Evolutionary conservation across 2,888 invertebrate genomes (phyloP).

Genomic region (Morpho achilles): DNA sequence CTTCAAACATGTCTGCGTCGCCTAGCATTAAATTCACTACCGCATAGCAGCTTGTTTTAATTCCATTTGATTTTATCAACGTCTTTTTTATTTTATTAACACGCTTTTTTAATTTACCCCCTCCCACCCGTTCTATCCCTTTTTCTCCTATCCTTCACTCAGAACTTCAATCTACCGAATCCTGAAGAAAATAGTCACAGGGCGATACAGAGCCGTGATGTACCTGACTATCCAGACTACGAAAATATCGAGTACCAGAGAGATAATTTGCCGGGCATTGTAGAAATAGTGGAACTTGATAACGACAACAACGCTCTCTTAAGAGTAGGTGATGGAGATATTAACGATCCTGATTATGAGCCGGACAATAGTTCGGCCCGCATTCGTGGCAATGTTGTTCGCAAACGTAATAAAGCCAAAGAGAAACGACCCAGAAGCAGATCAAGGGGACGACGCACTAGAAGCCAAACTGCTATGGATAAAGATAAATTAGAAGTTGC

Average conservation of each 20-base stretch:
- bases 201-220: conserved; percentile 51
- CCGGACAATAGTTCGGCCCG: conserved; percentile 48
- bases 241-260: conserved; percentile 59
- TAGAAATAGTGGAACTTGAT: conserved; percentile 63
- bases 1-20: conserved; percentile 54
- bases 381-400: conserved; percentile 57
- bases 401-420: conserved; percentile 59
- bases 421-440: conserved; percentile 54
- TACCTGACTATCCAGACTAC: conserved; percentile 53
- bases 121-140: conserved; percentile 60
- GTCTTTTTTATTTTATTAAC: conserved; percentile 74
- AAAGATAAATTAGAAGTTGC: conserved; percentile 44
- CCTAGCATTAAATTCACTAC: conserved; percentile 36
- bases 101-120: conserved; percentile 78
- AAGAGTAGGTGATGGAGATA: conserved; percentile 43
- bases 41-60: conserved; percentile 57
- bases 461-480: conserved; percentile 56
- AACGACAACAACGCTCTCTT: conserved; percentile 33
- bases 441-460: conserved; percentile 63
- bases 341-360: conserved; percentile 44
- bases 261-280: conserved; percentile 46
- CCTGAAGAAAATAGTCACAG: conserved; percentile 50
- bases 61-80: conserved; percentile 41
- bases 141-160: conserved; percentile 56
- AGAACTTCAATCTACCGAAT: conserved; percentile 73